A percentile compares a stretch with the other conserved stretches of the same genome.
Evolutionary conservation across 2,797 vertebrate species (phyloP).

Genomic region (Sebastiscus tertius): DNA sequence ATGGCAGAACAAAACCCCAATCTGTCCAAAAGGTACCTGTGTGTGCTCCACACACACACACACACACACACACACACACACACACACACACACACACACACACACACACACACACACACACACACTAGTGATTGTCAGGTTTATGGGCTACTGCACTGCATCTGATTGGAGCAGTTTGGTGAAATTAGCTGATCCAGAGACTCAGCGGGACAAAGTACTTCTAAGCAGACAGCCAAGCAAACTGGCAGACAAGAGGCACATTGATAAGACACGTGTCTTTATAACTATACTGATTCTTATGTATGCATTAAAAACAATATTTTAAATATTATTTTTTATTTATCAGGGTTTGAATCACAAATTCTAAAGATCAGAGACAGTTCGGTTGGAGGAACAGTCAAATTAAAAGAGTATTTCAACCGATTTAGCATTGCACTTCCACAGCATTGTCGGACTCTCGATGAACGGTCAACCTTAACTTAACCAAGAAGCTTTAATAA

Average conservation of each 20-base stretch:
- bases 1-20: constrained; percentile 72
- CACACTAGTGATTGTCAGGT: background rate
- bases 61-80: no score
- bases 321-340: background rate
- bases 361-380: background rate
- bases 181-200: constrained; percentile 13
- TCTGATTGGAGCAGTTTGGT: background rate
- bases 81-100: background rate
- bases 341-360: background rate
- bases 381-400: background rate
- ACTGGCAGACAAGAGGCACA: background rate
- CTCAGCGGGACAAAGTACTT: background rate
- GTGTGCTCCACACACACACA: background rate
- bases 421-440: background rate
- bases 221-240: background rate
- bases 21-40: constrained; percentile 60
- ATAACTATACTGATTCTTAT: background rate
- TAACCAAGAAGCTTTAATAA: background rate
- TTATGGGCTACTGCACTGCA: background rate
- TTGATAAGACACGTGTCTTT: background rate
- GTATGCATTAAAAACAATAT: background rate
- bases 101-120: background rate
- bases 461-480: background rate
- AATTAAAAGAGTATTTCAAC: background rate
- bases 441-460: background rate